Conservation (phyloP, 2,888 invertebrate genomes). For the Pristionchus mayeri region DNA sequence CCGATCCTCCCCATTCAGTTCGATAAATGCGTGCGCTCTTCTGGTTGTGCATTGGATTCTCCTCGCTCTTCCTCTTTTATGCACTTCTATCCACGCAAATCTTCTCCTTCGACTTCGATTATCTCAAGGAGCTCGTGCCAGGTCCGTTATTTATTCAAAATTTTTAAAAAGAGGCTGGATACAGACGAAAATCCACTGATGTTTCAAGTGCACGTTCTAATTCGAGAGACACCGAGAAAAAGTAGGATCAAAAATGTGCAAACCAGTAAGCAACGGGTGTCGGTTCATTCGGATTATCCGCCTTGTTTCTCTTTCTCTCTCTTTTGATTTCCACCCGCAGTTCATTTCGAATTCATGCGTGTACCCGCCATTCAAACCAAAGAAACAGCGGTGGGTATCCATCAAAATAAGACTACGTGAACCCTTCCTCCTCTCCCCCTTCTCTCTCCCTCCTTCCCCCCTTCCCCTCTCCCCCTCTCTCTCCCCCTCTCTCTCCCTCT, state of each 20-base stretch:
- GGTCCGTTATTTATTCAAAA: too few relatives aligned
- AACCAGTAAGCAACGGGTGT: too few relatives aligned
- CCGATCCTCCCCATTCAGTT: too few relatives aligned
- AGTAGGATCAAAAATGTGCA: too few relatives aligned
- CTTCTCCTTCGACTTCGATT: conserved; percentile 34
- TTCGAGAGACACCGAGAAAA: too few relatives aligned
- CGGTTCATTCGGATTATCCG: conserved; percentile 9
- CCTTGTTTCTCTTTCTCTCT: neutral
- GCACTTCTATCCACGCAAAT: conserved; percentile 29
- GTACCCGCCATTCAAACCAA: conserved; percentile 33
- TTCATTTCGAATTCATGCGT: conserved; percentile 41
- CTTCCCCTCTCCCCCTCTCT: too few relatives aligned
- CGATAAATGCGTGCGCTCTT: conserved; percentile 36
- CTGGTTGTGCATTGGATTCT: conserved; percentile 35
- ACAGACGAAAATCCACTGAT: too few relatives aligned
- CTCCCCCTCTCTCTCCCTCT: too few relatives aligned
- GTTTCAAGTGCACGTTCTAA: too few relatives aligned
- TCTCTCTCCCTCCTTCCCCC: too few relatives aligned
- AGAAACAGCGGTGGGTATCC: neutral
- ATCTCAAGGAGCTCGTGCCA: neutral
- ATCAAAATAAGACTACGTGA: neutral
- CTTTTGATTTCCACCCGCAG: neutral
- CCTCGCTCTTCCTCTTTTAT: conserved; percentile 25
- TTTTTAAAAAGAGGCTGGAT: too few relatives aligned
- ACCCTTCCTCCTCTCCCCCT: too few relatives aligned